Evolutionary conservation across 2,113 vertebrate genomes (phyloP).

Genomic region (Trichomycterus rosablanca): DNA sequence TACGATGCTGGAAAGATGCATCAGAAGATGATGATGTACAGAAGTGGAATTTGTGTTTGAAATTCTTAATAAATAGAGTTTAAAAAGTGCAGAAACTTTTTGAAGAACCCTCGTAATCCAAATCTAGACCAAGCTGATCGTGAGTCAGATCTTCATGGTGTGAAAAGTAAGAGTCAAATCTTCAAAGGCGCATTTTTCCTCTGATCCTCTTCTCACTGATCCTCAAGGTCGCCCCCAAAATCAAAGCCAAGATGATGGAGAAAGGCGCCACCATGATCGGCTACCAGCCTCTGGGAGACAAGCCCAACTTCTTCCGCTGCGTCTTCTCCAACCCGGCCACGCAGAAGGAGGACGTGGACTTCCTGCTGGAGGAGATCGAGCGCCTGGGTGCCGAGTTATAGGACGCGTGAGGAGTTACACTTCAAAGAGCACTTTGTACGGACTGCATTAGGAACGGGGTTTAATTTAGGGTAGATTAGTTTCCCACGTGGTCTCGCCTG

Average conservation of each 20-base stretch:
- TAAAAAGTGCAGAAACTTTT: too few relatives aligned
- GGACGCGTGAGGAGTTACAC: not conserved
- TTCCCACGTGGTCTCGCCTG: too few relatives aligned
- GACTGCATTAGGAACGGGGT: not conserved
- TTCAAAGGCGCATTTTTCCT: too few relatives aligned
- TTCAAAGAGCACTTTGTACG: not conserved
- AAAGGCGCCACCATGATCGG: conserved; percentile 56
- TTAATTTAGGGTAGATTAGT: not conserved
- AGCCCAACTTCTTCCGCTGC: conserved; percentile 65
- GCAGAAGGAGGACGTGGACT: conserved; percentile 59
- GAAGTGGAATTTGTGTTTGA: too few relatives aligned
- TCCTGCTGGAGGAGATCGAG: conserved; percentile 63
- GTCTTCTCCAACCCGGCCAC: conserved; percentile 67
- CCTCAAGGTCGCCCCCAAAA: conserved; percentile 62
- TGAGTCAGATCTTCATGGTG: too few relatives aligned
- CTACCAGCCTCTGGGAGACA: conserved; percentile 58
- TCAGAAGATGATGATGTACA: too few relatives aligned
- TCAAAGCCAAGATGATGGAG: conserved; percentile 68
- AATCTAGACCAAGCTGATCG: too few relatives aligned
- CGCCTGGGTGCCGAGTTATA: conserved; percentile 57
- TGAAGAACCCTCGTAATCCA: too few relatives aligned
- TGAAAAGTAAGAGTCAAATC: too few relatives aligned
- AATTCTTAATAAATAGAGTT: too few relatives aligned
- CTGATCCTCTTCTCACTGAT: not conserved
- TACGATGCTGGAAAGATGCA: too few relatives aligned